Evolutionary conservation across 2,797 vertebrate genomes (phyloP), one percentile per base, ranked within the genome.

Genomic region (Brachyalestes nurse): DNA sequence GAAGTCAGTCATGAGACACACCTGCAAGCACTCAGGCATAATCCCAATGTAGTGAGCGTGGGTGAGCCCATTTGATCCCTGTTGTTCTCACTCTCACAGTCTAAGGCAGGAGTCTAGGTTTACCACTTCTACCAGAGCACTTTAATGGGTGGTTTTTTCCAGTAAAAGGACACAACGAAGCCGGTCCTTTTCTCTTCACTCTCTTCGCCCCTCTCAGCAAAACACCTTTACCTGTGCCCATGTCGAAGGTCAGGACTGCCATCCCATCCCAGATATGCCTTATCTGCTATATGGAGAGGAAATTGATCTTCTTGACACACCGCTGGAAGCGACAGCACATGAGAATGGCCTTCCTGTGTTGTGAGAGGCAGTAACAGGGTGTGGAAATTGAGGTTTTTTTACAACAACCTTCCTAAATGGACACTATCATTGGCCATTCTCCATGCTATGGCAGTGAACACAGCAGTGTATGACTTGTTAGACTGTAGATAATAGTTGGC

Each of bases 141-240:
- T 47, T 13, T 47, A 69, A 5, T 2, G 10, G 42, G 9, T 42
- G n/a, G 0, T 12, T n/a, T 42, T 67, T 67, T 67, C 19, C 21
- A 12, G 65, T 17, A 19, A 2, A 66, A 66, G 28, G 64, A 40
- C 17, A 42, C 8, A 4, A 42, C 65, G 19, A 69, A 42, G 42
- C 66, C 47, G 40, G 4, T 47, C 66, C 66, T 47, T 23, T 47
- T 69, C 17, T 67, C 40, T 42, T 67, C 61, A 65, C 28, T 40
- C 14, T 19, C 62, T 65, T 65, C 62, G 40, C 62, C 40, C 62
- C 34, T 40, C 34, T 21, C 66, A 69, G 66, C n/a, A 69, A 69
- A 69, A 47, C 66, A 69, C 42, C 42, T 17, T 25, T 21, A 16
- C 17, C 34, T 42, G 64, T 17, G 34, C 5, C 9, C 4, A 66